Evolutionary conservation across 2,113 vertebrate species (phyloP), one percentile per base, ranked within the genome.

Genomic region (Rallus limicola): DNA sequence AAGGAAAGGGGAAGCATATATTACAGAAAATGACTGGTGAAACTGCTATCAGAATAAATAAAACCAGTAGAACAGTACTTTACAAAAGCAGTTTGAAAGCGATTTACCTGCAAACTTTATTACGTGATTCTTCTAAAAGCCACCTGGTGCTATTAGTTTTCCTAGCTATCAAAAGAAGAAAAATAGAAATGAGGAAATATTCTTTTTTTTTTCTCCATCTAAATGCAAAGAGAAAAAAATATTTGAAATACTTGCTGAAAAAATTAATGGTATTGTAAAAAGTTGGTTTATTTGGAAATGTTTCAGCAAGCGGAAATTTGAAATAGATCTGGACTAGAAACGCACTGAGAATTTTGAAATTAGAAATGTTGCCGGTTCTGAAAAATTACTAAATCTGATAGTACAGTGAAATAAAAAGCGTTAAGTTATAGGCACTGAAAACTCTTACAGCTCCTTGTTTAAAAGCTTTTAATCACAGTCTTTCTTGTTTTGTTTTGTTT

Each of bases 401-500:
- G 25, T 16, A 42, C 9, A 31, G 10, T 40, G 48, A 59, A 64
- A 60, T 13, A 68, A 14, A 29, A 88, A 77, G 36, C 25, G 82
- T 68, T 68, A 53, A 53, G 55, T 70, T 50, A 63, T 29, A 76
- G 29, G 23, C 36, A 23, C 40, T 78, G 31, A 80, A 72, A 92
- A 31, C 52, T 77, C n/a, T 48, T 60, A 65, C 68, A 46, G 24
- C 7, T 58, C 21, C 34, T 71, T 89, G 3, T 53, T 77, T 86
- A 20, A 14, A 50, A 86, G 34, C 34, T 83, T 83, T 60, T 94
- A 95, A 77, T 50, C 24, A 86, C 34, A 53, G 34, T 20, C 48
- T 89, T 94, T 92, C 46, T 90, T 83, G 53, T 81, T 68, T n/a
- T 59, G n/a, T n/a, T n/a, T n/a, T n/a, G n/a, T 95, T 17, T 58